Evolutionary conservation across 2,113 vertebrate species (phyloP), one percentile per base, ranked within the genome.

Genomic region (Lagopus leucura): DNA sequence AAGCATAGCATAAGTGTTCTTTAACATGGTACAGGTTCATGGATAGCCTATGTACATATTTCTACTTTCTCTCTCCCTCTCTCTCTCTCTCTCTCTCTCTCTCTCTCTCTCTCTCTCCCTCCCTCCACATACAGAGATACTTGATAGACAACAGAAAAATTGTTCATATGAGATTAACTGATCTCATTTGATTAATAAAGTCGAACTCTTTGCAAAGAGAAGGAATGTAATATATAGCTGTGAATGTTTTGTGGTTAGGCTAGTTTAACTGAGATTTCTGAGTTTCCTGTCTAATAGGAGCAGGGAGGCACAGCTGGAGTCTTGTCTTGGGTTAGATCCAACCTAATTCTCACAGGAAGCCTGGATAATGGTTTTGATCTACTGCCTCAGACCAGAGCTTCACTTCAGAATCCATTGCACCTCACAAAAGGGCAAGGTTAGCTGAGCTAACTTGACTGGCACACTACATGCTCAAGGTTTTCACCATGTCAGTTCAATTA

Each of bases 211-310:
- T 72, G 47, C 8, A 84, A 86, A 78, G 57, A 64, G 32, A 92
- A 81, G 67, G 2, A 10, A 74, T 90, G 82, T 43, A 64, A 82
- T 86, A 64, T 28, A 67, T 19, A 63, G 32, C 11, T 77, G 25
- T 45, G 50, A 36, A 78, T 75, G 30, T 42, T 82, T 71, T 1
- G 3, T 67, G 61, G 34, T 74, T 90, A 11, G 17, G 20, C 10
- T 78, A 78, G 52, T 84, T 90, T 90, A 92, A 84, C 14, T 21
- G 65, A 80, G 28, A 66, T 90, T 95, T 86, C 71, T 67, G 22
- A 81, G 52, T 72, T 95, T 94, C 73, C 82, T 65, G 38, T 61
- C 32, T 90, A 47, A 64, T 78, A 48, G 34, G 55, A 96, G 20
- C 32, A 78, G 21, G 6, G 38, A 88, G 52, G 73, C 47, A 88